Evolutionary conservation across 2,888 invertebrate genomes (phyloP).

Genomic region (Trachelus iudaicus): DNA sequence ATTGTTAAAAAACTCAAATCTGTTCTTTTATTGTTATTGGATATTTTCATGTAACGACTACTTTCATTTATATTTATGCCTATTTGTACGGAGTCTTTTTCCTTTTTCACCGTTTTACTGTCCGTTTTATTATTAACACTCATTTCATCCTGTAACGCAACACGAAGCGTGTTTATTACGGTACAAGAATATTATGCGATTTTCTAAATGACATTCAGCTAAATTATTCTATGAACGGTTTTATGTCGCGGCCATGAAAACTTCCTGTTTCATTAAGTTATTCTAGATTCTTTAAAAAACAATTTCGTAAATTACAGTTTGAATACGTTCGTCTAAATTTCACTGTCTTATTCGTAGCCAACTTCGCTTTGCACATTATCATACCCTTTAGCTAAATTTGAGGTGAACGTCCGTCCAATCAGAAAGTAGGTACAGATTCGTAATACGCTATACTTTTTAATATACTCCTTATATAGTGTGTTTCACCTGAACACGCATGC

Average conservation of each 20-base stretch:
- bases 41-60: too few relatives aligned
- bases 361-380: too few relatives aligned
- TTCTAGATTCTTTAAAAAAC: not conserved
- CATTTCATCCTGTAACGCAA: not conserved
- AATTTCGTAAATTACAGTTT: not conserved
- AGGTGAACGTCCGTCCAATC: not conserved
- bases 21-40: too few relatives aligned
- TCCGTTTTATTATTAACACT: not conserved
- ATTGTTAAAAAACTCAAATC: too few relatives aligned
- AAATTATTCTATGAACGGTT: not conserved
- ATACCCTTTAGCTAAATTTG: not conserved
- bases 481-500: not conserved
- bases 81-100: too few relatives aligned
- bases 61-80: too few relatives aligned
- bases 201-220: not conserved
- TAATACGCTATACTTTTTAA: too few relatives aligned
- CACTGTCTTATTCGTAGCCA: not conserved
- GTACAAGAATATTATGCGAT: not conserved
- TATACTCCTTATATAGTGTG: too few relatives aligned
- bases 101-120: too few relatives aligned
- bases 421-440: not conserved
- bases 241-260: not conserved
- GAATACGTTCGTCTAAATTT: not conserved
- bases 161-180: not conserved
- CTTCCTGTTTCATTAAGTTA: not conserved